Base-by-base conservation (phyloP, 2,888 invertebrate species). In the Macrophya annulata region DNA sequence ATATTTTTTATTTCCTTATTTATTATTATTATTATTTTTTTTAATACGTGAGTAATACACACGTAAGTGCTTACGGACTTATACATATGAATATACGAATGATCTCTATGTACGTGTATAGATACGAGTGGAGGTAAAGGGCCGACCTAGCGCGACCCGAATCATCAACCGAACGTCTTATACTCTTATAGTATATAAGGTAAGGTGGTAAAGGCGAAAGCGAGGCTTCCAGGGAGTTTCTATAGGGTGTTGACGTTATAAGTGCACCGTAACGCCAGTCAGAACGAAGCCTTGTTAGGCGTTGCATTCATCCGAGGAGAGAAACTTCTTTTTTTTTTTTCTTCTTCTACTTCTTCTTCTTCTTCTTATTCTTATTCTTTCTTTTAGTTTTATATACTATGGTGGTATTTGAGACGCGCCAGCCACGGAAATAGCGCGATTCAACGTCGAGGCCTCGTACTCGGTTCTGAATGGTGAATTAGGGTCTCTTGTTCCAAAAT, bases 211-310 rank as follows among this genome's bases (percentile, higher is more conserved):
- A 81, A 62, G 37, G 25, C 81, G 81, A 81, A 62, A 51, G 62
- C 81, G 81, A 62, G 81, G 81, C 40, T 37, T 51, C 31, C 31
- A 77, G 76, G 77, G 37, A 55, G 48, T 81, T 83, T 83, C 71
- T 83, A 83, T 83, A 71, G 83, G 83, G 83, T 83, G 83, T 83
- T 83, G 83, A 83, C 83, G 83, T 83, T 83, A 83, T 83, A 83
- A 83, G 83, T 83, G 71, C 83, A 83, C 71, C 83, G 83, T 83
- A 83, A 83, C 83, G 83, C 83, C 83, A 68, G 83, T 83, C 83
- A 83, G 71, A 83, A 68, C 83, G 83, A 83, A 83, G 83, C 83
- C 83, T 83, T 83, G 83, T 83, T 83, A 83, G 83, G 83, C 68
- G 51, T 48, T 68, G 83, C 83, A 83, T 83, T 83, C 83, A 83